Conservation (phyloP, 2,888 invertebrate species). For the Leuctra nigra region DNA sequence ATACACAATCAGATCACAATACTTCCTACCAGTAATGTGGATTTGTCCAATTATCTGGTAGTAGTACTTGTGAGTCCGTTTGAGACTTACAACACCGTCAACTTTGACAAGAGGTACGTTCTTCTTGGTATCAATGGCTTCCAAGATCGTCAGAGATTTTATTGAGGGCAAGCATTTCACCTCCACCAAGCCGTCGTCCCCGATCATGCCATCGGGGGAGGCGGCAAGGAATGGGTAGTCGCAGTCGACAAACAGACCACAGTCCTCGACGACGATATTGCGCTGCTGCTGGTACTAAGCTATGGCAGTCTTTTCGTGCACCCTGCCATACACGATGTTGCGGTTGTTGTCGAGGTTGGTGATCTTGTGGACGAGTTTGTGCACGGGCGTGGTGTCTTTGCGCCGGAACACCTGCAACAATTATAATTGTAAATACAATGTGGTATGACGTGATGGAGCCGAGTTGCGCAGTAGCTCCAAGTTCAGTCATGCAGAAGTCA, state of each 20-base stretch:
- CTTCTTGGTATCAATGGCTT: neutral
- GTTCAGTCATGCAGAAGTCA: too few species aligned
- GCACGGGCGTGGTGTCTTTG: too few species aligned
- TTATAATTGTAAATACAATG: too few species aligned
- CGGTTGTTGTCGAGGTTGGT: too few species aligned
- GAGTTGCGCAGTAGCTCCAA: too few species aligned
- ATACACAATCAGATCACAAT: neutral
- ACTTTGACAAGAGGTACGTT: neutral
- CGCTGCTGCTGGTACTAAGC: too few species aligned
- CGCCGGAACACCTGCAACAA: too few species aligned
- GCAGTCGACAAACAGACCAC: neutral
- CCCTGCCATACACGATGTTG: too few species aligned
- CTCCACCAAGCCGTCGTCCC: neutral
- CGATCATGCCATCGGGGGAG: slow-evolving; percentile 2
- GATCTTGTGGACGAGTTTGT: too few species aligned
- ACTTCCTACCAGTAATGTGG: neutral
- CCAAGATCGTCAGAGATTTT: neutral
- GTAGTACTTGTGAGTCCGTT: neutral
- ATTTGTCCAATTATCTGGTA: slow-evolving; percentile 4
- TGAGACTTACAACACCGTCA: neutral
- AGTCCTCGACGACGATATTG: too few species aligned
- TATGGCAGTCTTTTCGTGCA: too few species aligned
- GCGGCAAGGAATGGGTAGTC: slow-evolving; percentile 5
- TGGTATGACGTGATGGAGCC: too few species aligned
- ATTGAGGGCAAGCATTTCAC: slow-evolving; percentile 2